Evolutionary conservation across 2,888 invertebrate species (phyloP), one percentile per base, ranked within the genome.

Genomic region (Andrena haemorrhoa): DNA sequence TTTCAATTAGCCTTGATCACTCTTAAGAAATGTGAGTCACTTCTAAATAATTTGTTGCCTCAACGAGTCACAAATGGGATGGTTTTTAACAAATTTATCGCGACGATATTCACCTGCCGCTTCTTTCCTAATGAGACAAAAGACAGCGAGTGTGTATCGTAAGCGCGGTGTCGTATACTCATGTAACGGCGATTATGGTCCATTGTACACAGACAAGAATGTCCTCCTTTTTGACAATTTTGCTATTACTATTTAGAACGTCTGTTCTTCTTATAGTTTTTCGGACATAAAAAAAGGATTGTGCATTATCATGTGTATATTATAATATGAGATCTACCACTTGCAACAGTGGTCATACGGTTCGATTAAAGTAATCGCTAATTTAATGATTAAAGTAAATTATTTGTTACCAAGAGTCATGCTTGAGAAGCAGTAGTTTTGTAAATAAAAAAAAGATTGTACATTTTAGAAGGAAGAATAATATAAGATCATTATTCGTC

Each of bases 401-500:
- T 76, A 79, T 74, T 53, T 77, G 75, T 81, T 81, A 85, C 12
- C 64, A 29, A 78, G 60, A 85, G 53, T 76, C 72, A 75, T 79
- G 83, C 84, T 85, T 74, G 60, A 69, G 80, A 72, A 85, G 76
- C 78, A 80, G 80, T 84, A 87, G 76, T 88, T 89, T 89, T 90
- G 85, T 88, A 85, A 85, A 90, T 88, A 86, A 56, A 26, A 41
- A 29, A 71, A 70, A 74, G 66, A 88, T 88, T 90, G 86, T 88
- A 86, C 79, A 88, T 83, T 82, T 84, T 86, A 86, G 75, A 87
- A 68, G 85, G 79, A 77, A 86, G 83, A 82, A 85, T 88, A 89
- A 92, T 89, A 92, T 82, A 86, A 85, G 78, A 88, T 86, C 82
- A 73, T 85, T 86, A 81, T 81, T 84, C 83, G 88, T 86, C 82